Conservation (phyloP, 2,797 vertebrate species). For the Enteromius thamalakanensis region DNA sequence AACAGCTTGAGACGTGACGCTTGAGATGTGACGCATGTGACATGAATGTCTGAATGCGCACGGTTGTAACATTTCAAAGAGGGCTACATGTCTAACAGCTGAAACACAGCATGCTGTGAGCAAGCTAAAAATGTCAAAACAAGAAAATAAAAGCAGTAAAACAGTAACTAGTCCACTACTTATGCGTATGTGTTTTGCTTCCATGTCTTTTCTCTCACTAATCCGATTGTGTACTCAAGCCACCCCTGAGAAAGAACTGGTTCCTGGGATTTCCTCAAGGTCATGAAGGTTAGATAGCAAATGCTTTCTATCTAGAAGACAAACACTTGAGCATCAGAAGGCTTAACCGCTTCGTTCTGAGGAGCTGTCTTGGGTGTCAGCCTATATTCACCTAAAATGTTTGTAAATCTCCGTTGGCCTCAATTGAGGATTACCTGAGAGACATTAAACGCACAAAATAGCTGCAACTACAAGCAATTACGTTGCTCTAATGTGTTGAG, state of each 20-base stretch:
- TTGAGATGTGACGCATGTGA: constrained; percentile 11
- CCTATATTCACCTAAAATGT: constrained; percentile 2
- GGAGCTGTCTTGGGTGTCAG: background rate
- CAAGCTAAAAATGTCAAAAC: background rate
- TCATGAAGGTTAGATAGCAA: constrained; percentile 24
- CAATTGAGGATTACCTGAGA: constrained; percentile 10
- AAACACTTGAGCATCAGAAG: constrained; percentile 4
- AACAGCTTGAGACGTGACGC: constrained; percentile 12
- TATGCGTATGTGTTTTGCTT: background rate
- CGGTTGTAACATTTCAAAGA: constrained; percentile 7
- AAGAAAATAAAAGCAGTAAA: background rate
- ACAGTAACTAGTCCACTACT: background rate
- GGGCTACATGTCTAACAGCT: background rate
- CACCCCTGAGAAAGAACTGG: background rate
- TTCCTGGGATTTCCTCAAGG: constrained; percentile 20
- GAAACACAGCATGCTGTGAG: background rate
- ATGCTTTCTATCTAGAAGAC: constrained; percentile 8
- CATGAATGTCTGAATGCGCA: background rate
- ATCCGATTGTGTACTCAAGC: background rate
- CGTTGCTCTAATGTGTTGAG: background rate
- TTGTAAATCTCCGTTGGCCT: constrained; percentile 20
- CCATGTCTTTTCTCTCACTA: background rate
- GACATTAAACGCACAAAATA: constrained; percentile 12
- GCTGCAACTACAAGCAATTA: background rate
- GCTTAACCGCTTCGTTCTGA: background rate